Evolutionary conservation across 2,113 vertebrate genomes (phyloP), one percentile per base, ranked within the genome.

Genomic region (Camelus dromedarius): DNA sequence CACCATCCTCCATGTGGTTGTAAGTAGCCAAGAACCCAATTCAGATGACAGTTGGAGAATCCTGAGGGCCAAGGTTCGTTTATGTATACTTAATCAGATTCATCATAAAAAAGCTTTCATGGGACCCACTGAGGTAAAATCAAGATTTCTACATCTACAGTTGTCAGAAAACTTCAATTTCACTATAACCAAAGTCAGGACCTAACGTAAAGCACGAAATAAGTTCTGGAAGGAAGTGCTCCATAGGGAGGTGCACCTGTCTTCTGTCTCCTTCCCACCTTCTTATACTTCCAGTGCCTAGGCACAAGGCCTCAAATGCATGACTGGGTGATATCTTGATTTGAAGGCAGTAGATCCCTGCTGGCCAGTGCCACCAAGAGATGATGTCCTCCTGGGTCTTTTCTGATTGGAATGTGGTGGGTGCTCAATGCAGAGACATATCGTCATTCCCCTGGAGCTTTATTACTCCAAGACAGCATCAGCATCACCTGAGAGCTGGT

Each of bases 121-220:
- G 89, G 72, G 66, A 69, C 50, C 42, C 86, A 54, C 18, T 48
- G 24, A 95, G 52, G 77, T 58, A 75, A 86, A 75, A 93, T 38
- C 42, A 60, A 62, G 50, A 42, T 69, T 90, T 90, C 91, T 82
- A n/a, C 22, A 92, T 52, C 58, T 64, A 72, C 18, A 72, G n/a
- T 8, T 69, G 13, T 24, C 20, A 92, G 73, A 92, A 88, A 97
- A 73, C 46, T 86, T 93, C 52, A 64, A 52, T 76, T 81, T 76
- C 66, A 86, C 50, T 67, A 81, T 80, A 94, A 92, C n/a, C 58
- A 48, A 89, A 88, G 75, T 73, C 88, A 73, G 62, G 80, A 66
- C 58, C 22, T 73, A 60, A 96, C 66, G 60, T 35, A 81, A 75
- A 83, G 91, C 56, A 60, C 54, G 76, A 24, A 69, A 52, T 76